These are phyloP conservation scores for Himantopus leucocephalus DNA, from an alignment of 2,113 vertebrate genomes.

Conservation along the genomic window DNA sequence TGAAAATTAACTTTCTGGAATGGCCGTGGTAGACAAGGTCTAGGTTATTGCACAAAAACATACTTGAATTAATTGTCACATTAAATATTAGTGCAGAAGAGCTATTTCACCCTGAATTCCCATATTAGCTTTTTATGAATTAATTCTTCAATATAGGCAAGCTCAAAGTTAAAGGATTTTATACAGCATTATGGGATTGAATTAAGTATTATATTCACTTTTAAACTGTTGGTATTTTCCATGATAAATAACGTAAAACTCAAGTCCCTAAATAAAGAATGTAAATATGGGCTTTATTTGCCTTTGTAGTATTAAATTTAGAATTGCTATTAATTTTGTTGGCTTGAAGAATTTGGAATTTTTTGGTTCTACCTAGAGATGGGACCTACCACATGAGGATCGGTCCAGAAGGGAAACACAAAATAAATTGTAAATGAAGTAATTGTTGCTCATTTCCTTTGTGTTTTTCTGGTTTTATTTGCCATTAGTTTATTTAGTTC, in stretches of 20 bases:
- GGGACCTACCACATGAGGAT: neutral
- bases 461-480: neutral
- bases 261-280: neutral
- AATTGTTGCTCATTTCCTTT: neutral
- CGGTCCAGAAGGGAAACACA: neutral
- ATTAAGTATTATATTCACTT: neutral
- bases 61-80: conserved; percentile 31
- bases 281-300: neutral
- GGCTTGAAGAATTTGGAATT: neutral
- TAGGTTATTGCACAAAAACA: neutral
- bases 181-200: neutral
- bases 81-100: neutral
- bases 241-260: neutral
- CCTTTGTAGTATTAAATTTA: neutral
- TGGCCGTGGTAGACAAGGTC: neutral
- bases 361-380: neutral
- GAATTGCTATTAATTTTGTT: neutral
- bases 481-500: neutral
- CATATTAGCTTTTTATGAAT: neutral
- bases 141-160: neutral
- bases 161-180: neutral
- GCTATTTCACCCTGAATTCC: conserved; percentile 3
- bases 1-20: conserved; percentile 13
- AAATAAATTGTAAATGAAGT: neutral
- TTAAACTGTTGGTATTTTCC: neutral